Conservation (phyloP, 2,113 vertebrate genomes). For the Bos indicus region DNA sequence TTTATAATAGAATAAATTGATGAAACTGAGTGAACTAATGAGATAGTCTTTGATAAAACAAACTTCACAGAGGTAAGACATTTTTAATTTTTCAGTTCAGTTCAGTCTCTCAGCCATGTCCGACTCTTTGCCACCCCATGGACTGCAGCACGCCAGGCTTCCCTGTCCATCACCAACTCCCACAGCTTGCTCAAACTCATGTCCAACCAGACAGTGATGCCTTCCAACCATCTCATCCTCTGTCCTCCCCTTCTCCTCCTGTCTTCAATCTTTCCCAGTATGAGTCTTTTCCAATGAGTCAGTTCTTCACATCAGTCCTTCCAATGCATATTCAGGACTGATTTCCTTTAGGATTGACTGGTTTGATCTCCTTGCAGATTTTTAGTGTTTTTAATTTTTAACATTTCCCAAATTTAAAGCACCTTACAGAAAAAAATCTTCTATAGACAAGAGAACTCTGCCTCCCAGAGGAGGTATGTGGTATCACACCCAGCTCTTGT, state of each 20-base stretch:
- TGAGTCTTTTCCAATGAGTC: background rate
- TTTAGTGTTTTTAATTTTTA: background rate
- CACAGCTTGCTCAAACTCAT: background rate
- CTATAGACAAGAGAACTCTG: background rate
- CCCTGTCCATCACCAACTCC: background rate
- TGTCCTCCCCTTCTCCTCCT: background rate
- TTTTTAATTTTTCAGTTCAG: background rate
- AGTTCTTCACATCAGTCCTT: background rate
- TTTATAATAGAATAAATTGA: background rate
- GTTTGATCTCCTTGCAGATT: background rate
- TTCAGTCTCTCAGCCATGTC: background rate
- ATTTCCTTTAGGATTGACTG: background rate
- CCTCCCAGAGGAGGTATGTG: background rate
- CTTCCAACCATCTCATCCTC: background rate
- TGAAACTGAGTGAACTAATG: background rate
- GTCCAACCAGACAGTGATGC: background rate
- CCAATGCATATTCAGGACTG: background rate
- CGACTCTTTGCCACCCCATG: background rate
- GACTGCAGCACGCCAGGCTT: background rate
- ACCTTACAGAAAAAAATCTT: background rate
- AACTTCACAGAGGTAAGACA: no score
- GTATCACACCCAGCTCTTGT: no score
- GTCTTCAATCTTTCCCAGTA: background rate
- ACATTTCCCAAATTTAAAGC: background rate
- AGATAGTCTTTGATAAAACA: background rate